These are phyloP conservation scores for Macrostomum lignano DNA, from an alignment of 1,140 invertebrate genomes.

Conservation along the genomic window DNA sequence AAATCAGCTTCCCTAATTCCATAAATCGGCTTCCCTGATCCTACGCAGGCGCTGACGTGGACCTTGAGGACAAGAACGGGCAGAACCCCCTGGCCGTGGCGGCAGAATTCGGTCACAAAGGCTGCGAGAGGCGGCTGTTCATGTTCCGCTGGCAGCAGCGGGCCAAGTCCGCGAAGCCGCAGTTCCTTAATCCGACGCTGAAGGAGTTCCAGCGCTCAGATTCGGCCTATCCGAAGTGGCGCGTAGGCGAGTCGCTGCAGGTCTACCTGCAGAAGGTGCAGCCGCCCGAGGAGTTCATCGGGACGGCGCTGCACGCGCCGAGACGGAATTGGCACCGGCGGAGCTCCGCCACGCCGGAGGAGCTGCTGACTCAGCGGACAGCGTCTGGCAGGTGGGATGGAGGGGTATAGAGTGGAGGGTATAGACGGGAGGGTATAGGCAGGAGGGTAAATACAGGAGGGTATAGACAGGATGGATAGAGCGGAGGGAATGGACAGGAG, in stretches of 20 bases:
- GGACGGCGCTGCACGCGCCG: constrained; percentile 15
- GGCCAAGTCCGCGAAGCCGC: constrained; percentile 14
- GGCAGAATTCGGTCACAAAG: constrained; percentile 18
- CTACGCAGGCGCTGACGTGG: constrained; percentile 16
- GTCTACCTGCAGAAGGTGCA: constrained; percentile 12
- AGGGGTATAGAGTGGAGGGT: too few relatives aligned
- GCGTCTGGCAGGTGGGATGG: too few relatives aligned
- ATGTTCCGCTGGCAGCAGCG: constrained; percentile 23
- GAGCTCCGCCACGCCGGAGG: not conserved
- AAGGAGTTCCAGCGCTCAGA: constrained; percentile 21
- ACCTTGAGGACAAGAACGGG: constrained; percentile 18
- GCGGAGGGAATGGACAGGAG: too few relatives aligned
- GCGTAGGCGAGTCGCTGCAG: constrained; percentile 9
- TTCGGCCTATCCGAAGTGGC: constrained; percentile 18
- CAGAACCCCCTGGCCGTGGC: constrained; percentile 16
- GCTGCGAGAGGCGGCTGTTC: constrained; percentile 21
- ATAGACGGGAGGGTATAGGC: too few relatives aligned
- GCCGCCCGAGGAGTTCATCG: constrained; percentile 19
- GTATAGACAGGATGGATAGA: too few relatives aligned
- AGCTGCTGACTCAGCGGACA: too few relatives aligned
- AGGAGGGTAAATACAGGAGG: too few relatives aligned
- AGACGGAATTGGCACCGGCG: constrained; percentile 8
- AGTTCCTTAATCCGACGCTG: constrained; percentile 9
- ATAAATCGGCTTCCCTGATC: not conserved
- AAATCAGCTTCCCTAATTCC: too few relatives aligned